Percentiles rank a stretch among this genome's conserved stretches.
Evolutionary conservation across 2,113 vertebrate species (phyloP).

Genomic region (Nothoprocta pentlandii): DNA sequence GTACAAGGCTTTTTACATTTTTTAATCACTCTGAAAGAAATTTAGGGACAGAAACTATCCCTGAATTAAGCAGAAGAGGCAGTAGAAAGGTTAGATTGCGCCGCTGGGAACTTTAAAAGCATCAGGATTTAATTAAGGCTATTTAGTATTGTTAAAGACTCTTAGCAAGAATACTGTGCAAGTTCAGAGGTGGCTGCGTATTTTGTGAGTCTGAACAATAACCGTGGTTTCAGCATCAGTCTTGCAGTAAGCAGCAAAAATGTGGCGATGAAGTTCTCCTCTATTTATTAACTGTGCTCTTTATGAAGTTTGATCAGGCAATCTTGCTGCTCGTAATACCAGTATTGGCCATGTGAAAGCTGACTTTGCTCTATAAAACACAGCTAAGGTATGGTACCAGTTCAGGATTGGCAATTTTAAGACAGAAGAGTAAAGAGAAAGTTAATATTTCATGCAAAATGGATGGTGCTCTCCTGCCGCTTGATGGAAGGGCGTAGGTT

Average conservation of each 20-base stretch:
- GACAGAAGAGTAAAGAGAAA: neutral
- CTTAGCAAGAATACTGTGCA: neutral
- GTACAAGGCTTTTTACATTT: neutral
- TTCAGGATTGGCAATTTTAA: neutral
- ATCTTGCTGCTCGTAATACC: neutral
- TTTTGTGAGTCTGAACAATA: neutral
- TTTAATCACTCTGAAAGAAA: neutral
- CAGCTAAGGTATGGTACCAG: neutral
- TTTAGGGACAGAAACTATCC: neutral
- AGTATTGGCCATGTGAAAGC: neutral
- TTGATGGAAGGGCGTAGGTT: fast-evolving
- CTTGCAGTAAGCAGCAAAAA: neutral
- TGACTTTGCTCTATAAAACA: neutral
- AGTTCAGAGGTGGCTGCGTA: neutral
- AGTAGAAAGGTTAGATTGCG: slow-evolving; percentile 9
- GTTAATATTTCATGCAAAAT: neutral
- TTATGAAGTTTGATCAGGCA: neutral
- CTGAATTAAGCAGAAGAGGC: slow-evolving; percentile 13
- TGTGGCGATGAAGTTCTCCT: neutral
- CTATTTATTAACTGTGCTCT: neutral
- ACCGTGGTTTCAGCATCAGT: neutral
- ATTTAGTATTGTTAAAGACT: neutral
- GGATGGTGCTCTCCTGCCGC: neutral
- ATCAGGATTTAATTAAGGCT: slow-evolving; percentile 31
- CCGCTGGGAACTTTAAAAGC: slow-evolving; percentile 9